Evolutionary conservation across 2,888 invertebrate species (phyloP).

Genomic region (Ennomos fuscantarius): DNA sequence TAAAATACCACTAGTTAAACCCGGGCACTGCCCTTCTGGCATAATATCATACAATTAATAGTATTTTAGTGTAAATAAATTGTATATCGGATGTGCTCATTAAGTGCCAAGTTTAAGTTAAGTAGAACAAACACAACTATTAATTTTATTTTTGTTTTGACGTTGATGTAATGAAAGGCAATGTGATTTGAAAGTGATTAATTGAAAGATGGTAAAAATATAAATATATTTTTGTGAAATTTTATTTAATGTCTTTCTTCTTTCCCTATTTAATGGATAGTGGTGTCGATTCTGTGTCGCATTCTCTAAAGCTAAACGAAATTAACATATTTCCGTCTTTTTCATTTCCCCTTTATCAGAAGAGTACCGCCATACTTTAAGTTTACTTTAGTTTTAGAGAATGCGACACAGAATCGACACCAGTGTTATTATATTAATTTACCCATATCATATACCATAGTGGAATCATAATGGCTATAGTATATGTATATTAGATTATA

Average conservation of each 20-base stretch:
- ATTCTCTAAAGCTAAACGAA: too few species aligned
- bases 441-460: too few species aligned
- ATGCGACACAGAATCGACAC: too few species aligned
- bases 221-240: constrained; percentile 64
- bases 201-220: constrained; percentile 56
- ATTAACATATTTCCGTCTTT: too few species aligned
- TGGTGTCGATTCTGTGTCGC: too few species aligned
- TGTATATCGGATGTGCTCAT: constrained; percentile 73
- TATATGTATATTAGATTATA: too few species aligned
- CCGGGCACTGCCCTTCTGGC: constrained; percentile 28
- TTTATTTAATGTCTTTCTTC: constrained; percentile 26
- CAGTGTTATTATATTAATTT: too few species aligned
- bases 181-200: constrained; percentile 71
- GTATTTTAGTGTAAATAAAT: constrained; percentile 52
- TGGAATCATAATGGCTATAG: too few species aligned
- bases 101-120: constrained; percentile 78
- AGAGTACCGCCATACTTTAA: too few species aligned
- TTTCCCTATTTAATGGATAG: constrained; percentile 1
- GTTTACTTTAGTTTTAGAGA: too few species aligned
- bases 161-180: constrained; percentile 47
- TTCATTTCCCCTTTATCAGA: too few species aligned
- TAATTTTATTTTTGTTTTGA: constrained; percentile 34
- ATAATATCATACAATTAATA: constrained; percentile 36
- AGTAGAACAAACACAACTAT: constrained; percentile 62
- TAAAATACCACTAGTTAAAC: constrained; percentile 10